A percentile compares a stretch with the other conserved stretches of the same genome.
Conservation (phyloP, 2,113 vertebrate species). For the Sarotherodon lohbergeri region DNA sequence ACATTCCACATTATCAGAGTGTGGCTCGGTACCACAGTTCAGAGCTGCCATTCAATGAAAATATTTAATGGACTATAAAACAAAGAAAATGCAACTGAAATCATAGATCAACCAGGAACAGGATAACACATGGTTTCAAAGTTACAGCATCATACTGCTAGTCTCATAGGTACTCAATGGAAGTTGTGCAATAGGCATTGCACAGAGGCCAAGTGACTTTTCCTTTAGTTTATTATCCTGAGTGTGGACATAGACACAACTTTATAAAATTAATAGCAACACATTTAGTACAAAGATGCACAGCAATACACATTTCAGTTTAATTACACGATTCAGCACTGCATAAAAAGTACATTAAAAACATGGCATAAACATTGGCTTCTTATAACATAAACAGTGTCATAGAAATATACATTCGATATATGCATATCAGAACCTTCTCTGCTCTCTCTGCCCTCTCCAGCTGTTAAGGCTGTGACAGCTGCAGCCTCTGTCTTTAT, state of each 20-base stretch:
- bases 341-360: slow-evolving; percentile 67
- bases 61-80: neutral
- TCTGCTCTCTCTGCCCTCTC: neutral
- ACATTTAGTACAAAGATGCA: slow-evolving; percentile 64
- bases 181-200: neutral
- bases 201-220: neutral
- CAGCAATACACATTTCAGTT: slow-evolving; percentile 59
- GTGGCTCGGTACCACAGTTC: neutral
- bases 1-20: neutral
- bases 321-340: slow-evolving; percentile 67
- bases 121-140: neutral
- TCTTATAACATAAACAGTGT: slow-evolving; percentile 72
- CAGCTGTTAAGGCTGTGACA: slow-evolving; percentile 11
- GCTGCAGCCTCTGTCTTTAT: neutral
- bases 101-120: neutral
- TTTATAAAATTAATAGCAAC: slow-evolving; percentile 74
- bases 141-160: neutral
- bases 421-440: slow-evolving; percentile 52
- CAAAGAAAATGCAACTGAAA: neutral
- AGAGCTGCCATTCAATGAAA: neutral
- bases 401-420: slow-evolving; percentile 91
- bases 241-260: slow-evolving; percentile 79
- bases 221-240: slow-evolving; percentile 79
- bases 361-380: slow-evolving; percentile 51
- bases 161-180: neutral